Base-by-base conservation (phyloP, 2,888 invertebrate species). In the Tribolium freemani region DNA sequence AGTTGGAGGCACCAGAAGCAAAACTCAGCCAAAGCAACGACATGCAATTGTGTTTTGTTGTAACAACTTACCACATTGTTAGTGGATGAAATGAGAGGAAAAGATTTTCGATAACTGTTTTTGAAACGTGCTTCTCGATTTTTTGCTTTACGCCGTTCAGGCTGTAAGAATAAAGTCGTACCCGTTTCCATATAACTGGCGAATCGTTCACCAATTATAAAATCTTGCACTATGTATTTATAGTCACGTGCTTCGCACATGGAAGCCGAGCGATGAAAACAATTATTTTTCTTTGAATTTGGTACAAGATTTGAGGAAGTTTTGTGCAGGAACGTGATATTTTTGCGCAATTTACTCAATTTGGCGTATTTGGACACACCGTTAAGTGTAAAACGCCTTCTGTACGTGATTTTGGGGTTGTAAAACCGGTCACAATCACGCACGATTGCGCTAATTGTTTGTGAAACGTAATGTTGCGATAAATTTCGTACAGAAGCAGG, bases 371-470 rank as follows among this genome's bases (percentile, higher is more conserved):
- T 86, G 71, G 80, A 77, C 38, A 86, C 86, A 10, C 88, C 88
- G 3, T 81, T 80, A n/a, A 85, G 80, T 1, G 86, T 86, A 58
- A 84, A 85, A 54, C 80, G 79, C 68, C 87, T 83, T 31, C 86
- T 81, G 69, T 84, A 84, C 44, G 74, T 77, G 5, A 82, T 80
- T 71, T 82, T 81, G 1, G 86, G 86, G 72, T 82, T 84, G 78
- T 87, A 87, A 80, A 88, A 88, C 73, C 81, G 81, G 78, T 87
- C 87, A 13, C 84, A 82, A 57, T 83, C 82, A 44, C 83, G 76
- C 38, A 88, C 82, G 11, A 88, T 87, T n/a, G 82, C 81, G 58
- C 81, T 82, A 0, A 88, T 85, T 8, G 85, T 78, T 67, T 81
- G 80, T 77, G 74, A 21, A 31, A 74, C 30, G 76, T 60, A 81